Evolutionary conservation across 2,113 vertebrate species (phyloP), one percentile per base, ranked within the genome.

Genomic region (Brachirus orientalis): DNA sequence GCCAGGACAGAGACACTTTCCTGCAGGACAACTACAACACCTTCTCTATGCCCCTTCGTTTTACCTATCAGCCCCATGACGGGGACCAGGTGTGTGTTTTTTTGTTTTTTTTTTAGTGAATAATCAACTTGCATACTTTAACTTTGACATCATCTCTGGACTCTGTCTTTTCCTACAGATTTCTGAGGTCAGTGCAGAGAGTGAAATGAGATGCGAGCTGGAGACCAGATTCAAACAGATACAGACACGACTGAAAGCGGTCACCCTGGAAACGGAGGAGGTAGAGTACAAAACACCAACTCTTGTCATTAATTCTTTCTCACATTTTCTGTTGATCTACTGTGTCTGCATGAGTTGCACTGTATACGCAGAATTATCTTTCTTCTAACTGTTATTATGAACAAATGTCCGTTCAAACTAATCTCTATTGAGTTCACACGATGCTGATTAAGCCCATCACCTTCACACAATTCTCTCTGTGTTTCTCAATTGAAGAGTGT

Each of bases 11-110:
- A 72, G 93, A 94, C 80, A 75, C 82, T 17, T 84, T 97, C 46
- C 89, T 97, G 56, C 90, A 95, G 83, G 90, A 94, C 45, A 91
- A 95, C 11, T 82, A 88, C 6, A 72, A 69, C 0, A 90, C 93
- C 60, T 97, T 96, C 87, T 95, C 94, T 40, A 91, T 93, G 69
- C 94, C 95, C 0, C 75, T 85, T 1, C 90, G 85, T 55, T 96
- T 97, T 63, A 90, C 93, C 63, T 95, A 94, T 82, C 94, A 95
- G 57, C 94, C 96, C 2, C 94, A 97, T 0, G 95, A 96, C 1
- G 95, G 93, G 1, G 95, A 97, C 83, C 92, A 95, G 94, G 95
- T 96, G 41, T 8, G 73, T 38, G 1, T 52, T 46, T 59, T 40
- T 11, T 67, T 17, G n/a, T 58, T 48, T 48, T 51, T 41, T 28